Percentiles rank a stretch among this genome's conserved stretches.
phyloP scores from a whole-genome alignment of 2,797 vertebrate species.

The Siniperca scherzeri region DNA sequence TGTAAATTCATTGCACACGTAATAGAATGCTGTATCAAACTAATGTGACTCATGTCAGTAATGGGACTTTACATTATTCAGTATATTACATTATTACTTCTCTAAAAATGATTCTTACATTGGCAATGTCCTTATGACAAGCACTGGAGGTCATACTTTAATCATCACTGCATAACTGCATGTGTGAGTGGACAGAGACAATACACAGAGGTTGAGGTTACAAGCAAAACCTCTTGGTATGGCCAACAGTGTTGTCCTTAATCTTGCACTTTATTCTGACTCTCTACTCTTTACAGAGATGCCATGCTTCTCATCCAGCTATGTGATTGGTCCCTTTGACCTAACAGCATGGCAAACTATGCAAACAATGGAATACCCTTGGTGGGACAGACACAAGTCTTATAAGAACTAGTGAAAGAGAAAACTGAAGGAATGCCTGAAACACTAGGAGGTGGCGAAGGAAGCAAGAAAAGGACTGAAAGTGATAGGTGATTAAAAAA shows the following conservation, averaged over 20 bases:
- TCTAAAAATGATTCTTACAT: background rate
- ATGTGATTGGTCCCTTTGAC: conserved; percentile 15
- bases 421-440: conserved; percentile 36
- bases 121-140: background rate
- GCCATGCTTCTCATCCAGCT: background rate
- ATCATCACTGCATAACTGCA: conserved; percentile 6
- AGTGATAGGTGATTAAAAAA: background rate
- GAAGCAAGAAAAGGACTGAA: conserved; percentile 23
- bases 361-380: background rate
- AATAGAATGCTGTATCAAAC: conserved; percentile 4
- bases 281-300: conserved; percentile 1
- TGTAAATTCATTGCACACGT: background rate
- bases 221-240: conserved; percentile 22
- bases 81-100: background rate
- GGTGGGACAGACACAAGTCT: background rate
- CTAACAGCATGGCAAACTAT: background rate
- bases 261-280: conserved; percentile 8
- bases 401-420: conserved; percentile 1
- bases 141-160: conserved; percentile 19
- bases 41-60: background rate
- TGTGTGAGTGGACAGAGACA: conserved; percentile 4
- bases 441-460: conserved; percentile 4
- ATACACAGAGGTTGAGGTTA: background rate
- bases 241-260: conserved; percentile 16
- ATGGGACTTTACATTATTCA: conserved; percentile 1